Conservation (phyloP, 1,140 invertebrate genomes). For the Papilio polyxenes region DNA sequence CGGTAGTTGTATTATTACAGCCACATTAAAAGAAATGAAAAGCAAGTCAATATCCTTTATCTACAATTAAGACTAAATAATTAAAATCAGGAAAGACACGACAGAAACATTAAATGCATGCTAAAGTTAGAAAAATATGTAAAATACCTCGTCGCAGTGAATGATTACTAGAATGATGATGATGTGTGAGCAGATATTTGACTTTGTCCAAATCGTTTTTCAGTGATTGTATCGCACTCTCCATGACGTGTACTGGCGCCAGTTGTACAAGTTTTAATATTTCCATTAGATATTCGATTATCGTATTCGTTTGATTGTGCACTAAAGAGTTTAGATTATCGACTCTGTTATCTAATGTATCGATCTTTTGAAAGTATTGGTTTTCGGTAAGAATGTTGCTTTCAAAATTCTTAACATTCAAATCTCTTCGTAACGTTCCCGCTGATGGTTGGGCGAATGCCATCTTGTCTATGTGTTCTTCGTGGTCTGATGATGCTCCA, state of each 20-base stretch:
- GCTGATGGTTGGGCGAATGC: background rate
- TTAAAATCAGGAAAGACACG: background rate
- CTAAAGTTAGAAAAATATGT: background rate
- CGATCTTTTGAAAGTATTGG: slow-evolving; percentile 68
- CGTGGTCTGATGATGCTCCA: background rate
- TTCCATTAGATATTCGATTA: slow-evolving; percentile 65
- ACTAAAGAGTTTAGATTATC: slow-evolving; percentile 59
- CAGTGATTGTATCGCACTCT: slow-evolving; percentile 49
- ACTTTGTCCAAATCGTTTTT: slow-evolving; percentile 60
- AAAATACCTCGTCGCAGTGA: slow-evolving; percentile 41
- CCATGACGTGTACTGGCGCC: slow-evolving; percentile 47
- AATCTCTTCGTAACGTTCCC: slow-evolving; percentile 51
- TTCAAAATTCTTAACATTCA: slow-evolving; percentile 66
- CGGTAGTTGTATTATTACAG: background rate
- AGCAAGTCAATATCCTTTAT: background rate
- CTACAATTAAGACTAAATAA: background rate
- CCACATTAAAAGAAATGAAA: background rate
- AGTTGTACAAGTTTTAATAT: slow-evolving; percentile 55
- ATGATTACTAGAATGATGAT: slow-evolving; percentile 33
- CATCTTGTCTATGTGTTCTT: slow-evolving; percentile 1
- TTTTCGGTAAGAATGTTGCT: slow-evolving; percentile 67
- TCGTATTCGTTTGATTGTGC: slow-evolving; percentile 59
- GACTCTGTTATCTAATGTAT: slow-evolving; percentile 61
- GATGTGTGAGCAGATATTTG: slow-evolving; percentile 46
- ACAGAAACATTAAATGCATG: background rate